A percentile compares a stretch with the other conserved stretches of the same genome.
Conservation (phyloP, 2,888 invertebrate genomes). For the Crepidodera aurea region DNA sequence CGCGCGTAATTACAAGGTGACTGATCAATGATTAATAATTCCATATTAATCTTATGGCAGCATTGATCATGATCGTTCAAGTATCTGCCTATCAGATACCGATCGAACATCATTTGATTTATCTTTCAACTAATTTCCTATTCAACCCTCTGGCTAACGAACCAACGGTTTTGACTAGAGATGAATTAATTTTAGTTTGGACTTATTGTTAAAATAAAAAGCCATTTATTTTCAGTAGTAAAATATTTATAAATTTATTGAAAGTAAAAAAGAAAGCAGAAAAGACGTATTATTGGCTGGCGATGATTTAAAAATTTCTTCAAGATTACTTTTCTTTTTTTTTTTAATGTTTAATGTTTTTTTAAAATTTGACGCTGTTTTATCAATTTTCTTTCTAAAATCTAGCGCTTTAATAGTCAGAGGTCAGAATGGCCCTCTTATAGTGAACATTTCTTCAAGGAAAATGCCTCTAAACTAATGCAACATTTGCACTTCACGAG, state of each 20-base stretch:
- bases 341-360: too few relatives aligned
- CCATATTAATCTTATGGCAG: conserved; percentile 57
- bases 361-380: too few relatives aligned
- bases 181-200: background rate
- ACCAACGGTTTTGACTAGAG: conserved; percentile 27
- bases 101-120: conserved; percentile 53
- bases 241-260: background rate
- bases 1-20: conserved; percentile 57
- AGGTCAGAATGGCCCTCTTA: too few relatives aligned
- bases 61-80: conserved; percentile 58
- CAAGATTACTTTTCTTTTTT: too few relatives aligned
- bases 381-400: too few relatives aligned
- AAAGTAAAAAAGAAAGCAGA: too few relatives aligned
- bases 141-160: conserved; percentile 51
- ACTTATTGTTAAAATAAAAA: background rate
- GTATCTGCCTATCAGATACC: conserved; percentile 50
- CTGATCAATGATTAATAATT: conserved; percentile 60
- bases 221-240: background rate
- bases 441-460: too few relatives aligned
- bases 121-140: conserved; percentile 56
- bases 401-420: too few relatives aligned
- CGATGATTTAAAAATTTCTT: too few relatives aligned
- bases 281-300: too few relatives aligned
- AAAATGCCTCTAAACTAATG: too few relatives aligned
- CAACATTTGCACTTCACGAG: too few relatives aligned